Evolutionary conservation across 2,113 vertebrate genomes (phyloP), one percentile per base, ranked within the genome.

Genomic region (Leucosticte australis): DNA sequence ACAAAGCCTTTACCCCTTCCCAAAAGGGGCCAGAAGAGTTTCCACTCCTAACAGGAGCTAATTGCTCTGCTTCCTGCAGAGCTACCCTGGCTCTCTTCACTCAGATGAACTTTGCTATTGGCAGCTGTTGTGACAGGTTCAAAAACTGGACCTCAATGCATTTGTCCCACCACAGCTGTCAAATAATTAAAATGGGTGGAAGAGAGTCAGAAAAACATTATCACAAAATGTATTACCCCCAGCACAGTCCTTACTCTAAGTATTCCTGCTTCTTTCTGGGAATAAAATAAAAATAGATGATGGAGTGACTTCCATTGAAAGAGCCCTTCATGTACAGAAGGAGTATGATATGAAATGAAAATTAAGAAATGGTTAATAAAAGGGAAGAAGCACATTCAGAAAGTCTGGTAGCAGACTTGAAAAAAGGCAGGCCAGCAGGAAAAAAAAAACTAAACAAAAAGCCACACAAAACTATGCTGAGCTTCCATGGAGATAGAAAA

Each of bases 401-500:
- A 83, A 53, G 31, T 13, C 53, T n/a, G 24, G 33, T 46, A 44
- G 53, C 49, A 56, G 68, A 30, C n/a, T 78, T 76, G 31, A 53
- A 89, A 71, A 73, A 47, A 92, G 68, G 64, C 78, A 92, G 63
- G 67, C 42, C 64, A 84, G 88, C 41, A 67, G 78, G 42, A 11
- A 31, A 18, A 55, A 26, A 52, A 37, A 3, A 9, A 8, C 6
- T 1, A 21, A 19, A 37, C 44, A 76, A 76, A 69, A 90, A 49
- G 42, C 69, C 62, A 56, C 42, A 70, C 56, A 59, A 42, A 94
- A 83, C 83, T 74, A 4, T 37, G 27, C 52, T 94, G 46, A 80
- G 91, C 90, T 95, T 93, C 94, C 96, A 96, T 95, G 95, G 96
- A 95, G 95, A 97, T 83, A 55, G 90, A 91, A 96, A 97, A 85